Base-by-base conservation (phyloP, 2,113 vertebrate genomes). In the Paratilapia polleni region DNA sequence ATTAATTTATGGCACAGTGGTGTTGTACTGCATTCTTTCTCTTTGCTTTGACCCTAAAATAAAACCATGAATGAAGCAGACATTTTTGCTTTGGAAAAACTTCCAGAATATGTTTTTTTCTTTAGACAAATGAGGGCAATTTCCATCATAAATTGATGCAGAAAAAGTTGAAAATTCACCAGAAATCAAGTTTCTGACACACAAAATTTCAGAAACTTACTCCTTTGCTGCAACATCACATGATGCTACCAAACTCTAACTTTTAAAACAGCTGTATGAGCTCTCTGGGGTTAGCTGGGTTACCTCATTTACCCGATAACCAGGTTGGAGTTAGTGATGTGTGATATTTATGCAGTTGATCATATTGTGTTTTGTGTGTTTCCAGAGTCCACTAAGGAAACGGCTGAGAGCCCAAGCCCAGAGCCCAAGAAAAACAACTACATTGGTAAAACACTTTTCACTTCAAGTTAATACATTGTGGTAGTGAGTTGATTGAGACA, bases 371-470 rank as follows among this genome's bases (percentile, higher is more conserved):
- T 47, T 79, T 34, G 11, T 88, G n/a, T 90, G 13, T 85, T 90
- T 88, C 11, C 81, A 94, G 94, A 89, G 41, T 26, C 63, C 2
- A 2, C 31, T 43, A 63, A 49, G 13, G 79, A 91, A 85, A 49
- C 19, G 2, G 52, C 12, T 28, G 19, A 84, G 56, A n/a, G n/a
- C n/a, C n/a, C n/a, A n/a, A n/a, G 64, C 5, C 36, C 1, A 1
- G 52, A 89, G 17, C 79, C 89, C 41, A 80, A 83, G 59, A 92
- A 24, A 34, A 92, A 74, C 59, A 89, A 20, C 85, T 94, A 79
- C 62, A 58, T 82, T 9, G 91, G 94, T 94, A 90, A 92, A 80
- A 22, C 8, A 61, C 22, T 8, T 70, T 34, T 57, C 49, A 58
- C n/a, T 12, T 34, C 9, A 17, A 12, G 14, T 19, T 54, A 38